Percentiles rank a stretch among this genome's conserved stretches.
phyloP scores from a whole-genome alignment of 2,888 invertebrate species.

The Patella caerulea region DNA sequence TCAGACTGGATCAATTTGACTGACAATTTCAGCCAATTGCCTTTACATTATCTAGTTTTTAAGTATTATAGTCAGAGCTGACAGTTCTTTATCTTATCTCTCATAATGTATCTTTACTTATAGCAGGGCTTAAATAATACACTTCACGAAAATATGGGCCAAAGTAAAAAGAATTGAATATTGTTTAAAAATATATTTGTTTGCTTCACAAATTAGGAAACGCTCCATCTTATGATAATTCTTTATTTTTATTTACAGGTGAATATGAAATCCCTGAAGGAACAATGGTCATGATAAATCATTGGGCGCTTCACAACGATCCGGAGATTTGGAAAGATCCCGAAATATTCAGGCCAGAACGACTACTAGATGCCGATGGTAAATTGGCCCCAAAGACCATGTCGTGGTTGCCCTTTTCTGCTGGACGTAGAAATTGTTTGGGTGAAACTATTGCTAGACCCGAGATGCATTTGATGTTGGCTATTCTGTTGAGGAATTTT shows the following conservation, averaged over 20 bases:
- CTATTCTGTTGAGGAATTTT: constrained; percentile 29
- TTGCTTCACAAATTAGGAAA: too few species aligned
- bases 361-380: constrained; percentile 52
- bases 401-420: constrained; percentile 59
- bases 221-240: too few species aligned
- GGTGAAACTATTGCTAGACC: constrained; percentile 36
- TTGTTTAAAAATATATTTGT: too few species aligned
- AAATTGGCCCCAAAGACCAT: constrained; percentile 49
- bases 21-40: too few species aligned
- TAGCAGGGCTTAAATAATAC: too few species aligned
- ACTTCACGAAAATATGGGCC: too few species aligned
- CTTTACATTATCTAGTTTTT: too few species aligned
- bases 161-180: too few species aligned
- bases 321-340: constrained; percentile 52
- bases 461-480: constrained; percentile 28
- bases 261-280: constrained; percentile 51
- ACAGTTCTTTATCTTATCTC: too few species aligned
- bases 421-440: constrained; percentile 37
- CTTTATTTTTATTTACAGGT: constrained; percentile 29
- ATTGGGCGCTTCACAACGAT: constrained; percentile 54
- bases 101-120: too few species aligned
- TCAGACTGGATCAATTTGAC: too few species aligned
- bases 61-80: too few species aligned
- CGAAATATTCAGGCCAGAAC: constrained; percentile 50
- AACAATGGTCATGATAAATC: constrained; percentile 49